These are phyloP conservation scores for Isurus oxyrinchus DNA, from an alignment of 2,113 vertebrate genomes.

Conservation along the genomic window DNA sequence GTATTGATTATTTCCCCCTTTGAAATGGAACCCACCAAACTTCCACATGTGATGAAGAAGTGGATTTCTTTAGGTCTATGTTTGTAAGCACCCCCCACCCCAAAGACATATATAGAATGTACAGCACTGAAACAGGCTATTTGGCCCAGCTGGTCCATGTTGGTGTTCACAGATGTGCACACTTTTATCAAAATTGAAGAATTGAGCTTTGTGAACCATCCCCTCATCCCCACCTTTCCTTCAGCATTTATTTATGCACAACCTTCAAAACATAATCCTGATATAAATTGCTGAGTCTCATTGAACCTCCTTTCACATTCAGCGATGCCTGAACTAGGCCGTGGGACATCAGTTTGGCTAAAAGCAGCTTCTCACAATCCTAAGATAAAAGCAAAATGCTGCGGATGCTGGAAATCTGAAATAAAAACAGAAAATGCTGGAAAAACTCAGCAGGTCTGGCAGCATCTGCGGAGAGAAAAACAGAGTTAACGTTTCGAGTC, in stretches of 20 bases:
- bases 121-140: not conserved
- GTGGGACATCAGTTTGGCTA: not conserved
- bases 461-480: too few relatives aligned
- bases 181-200: not conserved
- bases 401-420: too few relatives aligned
- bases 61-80: not conserved
- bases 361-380: not conserved
- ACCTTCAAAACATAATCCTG: not conserved
- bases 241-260: not conserved
- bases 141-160: not conserved
- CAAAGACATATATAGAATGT: not conserved
- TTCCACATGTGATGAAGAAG: not conserved
- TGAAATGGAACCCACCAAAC: not conserved
- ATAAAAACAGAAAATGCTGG: too few relatives aligned
- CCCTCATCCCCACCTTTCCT: not conserved
- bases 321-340: too few relatives aligned
- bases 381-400: not conserved
- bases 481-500: too few relatives aligned
- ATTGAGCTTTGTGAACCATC: not conserved
- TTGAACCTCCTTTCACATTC: not conserved
- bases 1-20: not conserved
- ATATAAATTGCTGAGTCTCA: not conserved
- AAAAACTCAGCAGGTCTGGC: too few relatives aligned
- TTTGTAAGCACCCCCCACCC: not conserved
- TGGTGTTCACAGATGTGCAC: not conserved